Base-by-base conservation (phyloP, 2,888 invertebrate genomes). In the Meloe dianella region DNA sequence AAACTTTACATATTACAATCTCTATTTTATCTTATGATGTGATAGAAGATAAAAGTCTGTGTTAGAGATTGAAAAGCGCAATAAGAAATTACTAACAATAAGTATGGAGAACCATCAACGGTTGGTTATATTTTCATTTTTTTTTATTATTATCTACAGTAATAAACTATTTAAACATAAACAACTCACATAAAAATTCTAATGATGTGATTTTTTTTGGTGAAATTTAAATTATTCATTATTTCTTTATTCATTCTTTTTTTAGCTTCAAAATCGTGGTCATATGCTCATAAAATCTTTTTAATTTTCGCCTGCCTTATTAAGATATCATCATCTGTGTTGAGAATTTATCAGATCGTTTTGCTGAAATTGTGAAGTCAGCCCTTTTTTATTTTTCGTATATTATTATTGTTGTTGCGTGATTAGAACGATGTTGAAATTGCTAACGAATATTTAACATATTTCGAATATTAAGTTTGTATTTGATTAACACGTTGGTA, bases 391-490 rank as follows among this genome's bases (percentile, higher is more conserved):
- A 14, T n/a, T 54, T n/a, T n/a, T n/a, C n/a, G 59, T 63, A 68
- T 66, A 58, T 68, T 27, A 66, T 65, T 69, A 69, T 64, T 38
- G 56, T 66, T 66, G 59, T 69, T 60, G 69, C 69, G 69, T 69
- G 69, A 66, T 64, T 57, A 22, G 65, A 57, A 54, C 59, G 29
- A 51, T 65, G 65, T 65, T 63, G 60, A 63, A 68, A 68, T 66
- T 68, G 65, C 66, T 68, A 66, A 66, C 58, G 63, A 63, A 68
- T 68, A 66, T 68, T 68, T 47, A 66, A 66, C 68, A 68, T 68
- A 64, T 66, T 63, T 66, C 61, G 59, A 47, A 9, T 65, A 66
- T 66, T 66, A 66, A 68, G 65, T 68, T n/a, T 68, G 68, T 66
- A 65, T 47, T 8, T 10, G 47, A 47, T 2, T 2, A 47, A 47